phyloP scores from a whole-genome alignment of 2,888 invertebrate species.

The Patella depressa region DNA sequence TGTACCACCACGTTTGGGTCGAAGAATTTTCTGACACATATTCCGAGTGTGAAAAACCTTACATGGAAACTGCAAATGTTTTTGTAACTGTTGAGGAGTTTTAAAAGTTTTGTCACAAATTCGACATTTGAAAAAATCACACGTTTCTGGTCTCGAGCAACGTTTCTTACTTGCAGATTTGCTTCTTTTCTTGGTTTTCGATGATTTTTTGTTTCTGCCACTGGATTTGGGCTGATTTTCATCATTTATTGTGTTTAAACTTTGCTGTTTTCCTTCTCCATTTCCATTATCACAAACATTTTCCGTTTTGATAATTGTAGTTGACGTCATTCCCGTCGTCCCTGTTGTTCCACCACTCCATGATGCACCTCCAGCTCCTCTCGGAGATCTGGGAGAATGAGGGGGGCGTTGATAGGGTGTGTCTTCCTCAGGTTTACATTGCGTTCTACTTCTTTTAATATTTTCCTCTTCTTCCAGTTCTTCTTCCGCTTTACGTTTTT shows the following conservation, averaged over 20 bases:
- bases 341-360: neutral
- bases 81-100: slow-evolving; percentile 18
- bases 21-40: slow-evolving; percentile 28
- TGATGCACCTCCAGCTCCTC: neutral
- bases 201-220: neutral
- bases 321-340: neutral
- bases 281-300: neutral
- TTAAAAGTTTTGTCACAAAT: slow-evolving; percentile 27
- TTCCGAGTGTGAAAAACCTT: slow-evolving; percentile 29
- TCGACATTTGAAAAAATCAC: slow-evolving; percentile 20
- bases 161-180: neutral
- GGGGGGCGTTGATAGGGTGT: neutral
- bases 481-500: slow-evolving; percentile 20
- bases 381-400: neutral
- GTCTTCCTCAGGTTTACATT: slow-evolving; percentile 7
- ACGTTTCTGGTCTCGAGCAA: no score
- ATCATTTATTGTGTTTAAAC: neutral
- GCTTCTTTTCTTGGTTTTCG: neutral
- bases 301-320: neutral
- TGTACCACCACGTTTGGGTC: slow-evolving; percentile 26
- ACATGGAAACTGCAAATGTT: slow-evolving; percentile 30
- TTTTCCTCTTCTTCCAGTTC: slow-evolving; percentile 15
- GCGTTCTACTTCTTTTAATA: neutral
- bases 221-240: neutral
- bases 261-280: neutral